Evolutionary conservation across 1,140 invertebrate genomes (phyloP).

Genomic region (Drosophila sturtevanti): DNA sequence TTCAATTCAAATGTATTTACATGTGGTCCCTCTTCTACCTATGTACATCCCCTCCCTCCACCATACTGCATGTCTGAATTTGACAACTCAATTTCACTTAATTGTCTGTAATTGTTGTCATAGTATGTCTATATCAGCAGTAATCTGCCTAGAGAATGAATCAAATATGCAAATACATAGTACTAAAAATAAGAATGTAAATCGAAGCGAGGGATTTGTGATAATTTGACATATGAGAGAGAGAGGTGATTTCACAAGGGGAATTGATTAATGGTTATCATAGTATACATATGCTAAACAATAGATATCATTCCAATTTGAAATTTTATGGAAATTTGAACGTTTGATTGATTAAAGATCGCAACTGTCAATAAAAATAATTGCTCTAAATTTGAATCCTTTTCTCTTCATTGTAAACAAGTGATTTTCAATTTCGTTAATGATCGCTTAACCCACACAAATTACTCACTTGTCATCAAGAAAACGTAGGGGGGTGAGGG

Average conservation of each 20-base stretch:
- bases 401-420: too few relatives aligned
- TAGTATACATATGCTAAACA: too few relatives aligned
- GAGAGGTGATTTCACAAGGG: too few relatives aligned
- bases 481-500: too few relatives aligned
- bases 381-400: too few relatives aligned
- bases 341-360: too few relatives aligned
- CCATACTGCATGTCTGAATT: constrained; percentile 1
- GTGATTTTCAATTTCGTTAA: background rate
- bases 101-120: constrained; percentile 74
- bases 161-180: background rate
- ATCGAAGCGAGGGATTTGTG: too few relatives aligned
- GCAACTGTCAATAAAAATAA: too few relatives aligned
- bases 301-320: too few relatives aligned
- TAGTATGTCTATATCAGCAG: constrained; percentile 25
- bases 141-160: constrained; percentile 1
- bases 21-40: constrained; percentile 35
- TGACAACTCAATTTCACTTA: constrained; percentile 75
- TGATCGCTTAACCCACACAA: background rate
- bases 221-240: too few relatives aligned
- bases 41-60: background rate
- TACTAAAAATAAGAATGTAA: background rate
- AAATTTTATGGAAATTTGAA: too few relatives aligned
- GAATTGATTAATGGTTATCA: too few relatives aligned
- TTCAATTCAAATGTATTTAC: constrained; percentile 71
- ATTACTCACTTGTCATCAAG: background rate